Percentiles rank a stretch among this genome's conserved stretches.
phyloP scores from a whole-genome alignment of 92 coral and sea anemone species.

The Zoanthus gigantus region DNA sequence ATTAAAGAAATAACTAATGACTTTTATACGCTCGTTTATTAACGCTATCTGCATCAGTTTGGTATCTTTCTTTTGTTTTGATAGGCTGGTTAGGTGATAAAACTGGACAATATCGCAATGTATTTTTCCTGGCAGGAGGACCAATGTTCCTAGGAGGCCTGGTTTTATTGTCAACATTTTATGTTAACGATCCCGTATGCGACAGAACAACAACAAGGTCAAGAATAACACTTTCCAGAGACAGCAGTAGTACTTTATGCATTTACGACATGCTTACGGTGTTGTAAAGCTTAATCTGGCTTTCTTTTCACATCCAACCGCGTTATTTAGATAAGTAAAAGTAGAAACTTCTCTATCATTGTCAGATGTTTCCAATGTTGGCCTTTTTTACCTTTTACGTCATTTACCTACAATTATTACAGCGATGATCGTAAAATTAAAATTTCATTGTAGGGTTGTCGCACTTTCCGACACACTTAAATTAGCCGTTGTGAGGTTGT shows the following conservation, averaged over 20 bases:
- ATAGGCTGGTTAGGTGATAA: conserved; percentile 91
- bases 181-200: conserved; percentile 67
- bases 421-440: too few species aligned
- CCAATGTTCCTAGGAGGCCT: conserved; percentile 89
- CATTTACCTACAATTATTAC: too few species aligned
- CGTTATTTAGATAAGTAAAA: too few species aligned
- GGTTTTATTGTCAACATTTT: conserved; percentile 70
- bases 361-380: too few species aligned
- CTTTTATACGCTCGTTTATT: neutral
- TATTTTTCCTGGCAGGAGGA: conserved; percentile 88
- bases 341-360: too few species aligned
- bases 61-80: neutral
- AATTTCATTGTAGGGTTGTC: too few species aligned
- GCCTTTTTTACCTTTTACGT: too few species aligned
- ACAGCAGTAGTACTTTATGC: conserved; percentile 46
- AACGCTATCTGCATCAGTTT: neutral
- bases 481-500: too few species aligned
- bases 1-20: neutral
- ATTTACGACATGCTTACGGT: conserved; percentile 84
- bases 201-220: conserved; percentile 46
- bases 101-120: conserved; percentile 80
- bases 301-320: too few species aligned
- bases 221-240: conserved; percentile 42
- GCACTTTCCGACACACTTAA: too few species aligned
- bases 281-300: conserved; percentile 33